Evolutionary conservation across 2,888 invertebrate genomes (phyloP).

Genomic region (Mongoloraphidia duomilia): DNA sequence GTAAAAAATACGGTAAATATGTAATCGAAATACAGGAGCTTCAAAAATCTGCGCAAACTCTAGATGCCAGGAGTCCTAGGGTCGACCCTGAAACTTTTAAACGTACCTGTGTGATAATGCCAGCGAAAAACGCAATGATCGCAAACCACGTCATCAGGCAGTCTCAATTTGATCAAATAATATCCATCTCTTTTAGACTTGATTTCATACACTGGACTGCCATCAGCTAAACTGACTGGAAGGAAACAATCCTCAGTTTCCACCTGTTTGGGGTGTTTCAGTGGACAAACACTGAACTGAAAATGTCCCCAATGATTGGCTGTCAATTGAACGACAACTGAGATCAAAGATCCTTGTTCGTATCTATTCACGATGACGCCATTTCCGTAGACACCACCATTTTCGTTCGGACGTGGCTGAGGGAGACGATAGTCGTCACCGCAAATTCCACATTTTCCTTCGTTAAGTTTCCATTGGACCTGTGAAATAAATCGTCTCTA

Average conservation of each 20-base stretch:
- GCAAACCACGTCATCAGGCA: constrained; percentile 30
- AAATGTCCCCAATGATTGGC: constrained; percentile 28
- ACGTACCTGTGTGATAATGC: constrained; percentile 29
- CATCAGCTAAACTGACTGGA: constrained; percentile 22
- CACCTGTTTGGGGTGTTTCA: constrained; percentile 21
- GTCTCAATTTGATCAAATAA: constrained; percentile 19
- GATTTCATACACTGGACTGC: constrained; percentile 20
- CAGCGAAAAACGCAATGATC: constrained; percentile 35
- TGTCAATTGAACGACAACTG: constrained; percentile 21
- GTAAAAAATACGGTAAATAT: too few relatives aligned
- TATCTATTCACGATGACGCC: constrained; percentile 33
- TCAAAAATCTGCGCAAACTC: constrained; percentile 7
- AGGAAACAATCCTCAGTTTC: constrained; percentile 33
- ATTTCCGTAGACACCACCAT: constrained; percentile 34
- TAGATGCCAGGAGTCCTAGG: too few relatives aligned
- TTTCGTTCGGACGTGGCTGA: constrained; percentile 35
- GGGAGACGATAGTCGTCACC: constrained; percentile 33
- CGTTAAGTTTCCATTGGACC: constrained; percentile 29
- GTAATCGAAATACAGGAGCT: too few relatives aligned
- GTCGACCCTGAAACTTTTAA: too few relatives aligned
- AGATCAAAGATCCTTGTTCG: constrained; percentile 20
- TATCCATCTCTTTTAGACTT: constrained; percentile 12
- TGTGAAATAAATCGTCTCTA: constrained; percentile 9
- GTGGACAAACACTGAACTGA: constrained; percentile 26
- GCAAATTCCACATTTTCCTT: constrained; percentile 38